Percentiles rank a stretch among this genome's conserved stretches.
phyloP scores from a whole-genome alignment of 2,888 invertebrate genomes.

The Caenorhabditis wallacei region DNA sequence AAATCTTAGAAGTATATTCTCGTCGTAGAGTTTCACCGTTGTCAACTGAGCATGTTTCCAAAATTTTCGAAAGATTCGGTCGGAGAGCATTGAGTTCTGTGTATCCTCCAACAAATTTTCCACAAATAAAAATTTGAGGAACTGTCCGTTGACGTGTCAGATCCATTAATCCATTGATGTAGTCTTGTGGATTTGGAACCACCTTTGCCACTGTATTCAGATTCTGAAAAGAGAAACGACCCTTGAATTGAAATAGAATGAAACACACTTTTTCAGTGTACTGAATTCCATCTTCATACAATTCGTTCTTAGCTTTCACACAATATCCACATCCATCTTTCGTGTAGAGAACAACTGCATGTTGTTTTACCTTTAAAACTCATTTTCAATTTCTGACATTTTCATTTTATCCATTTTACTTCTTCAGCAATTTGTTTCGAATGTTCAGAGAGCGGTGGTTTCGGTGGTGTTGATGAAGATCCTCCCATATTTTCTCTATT shows the following conservation, averaged over 20 bases:
- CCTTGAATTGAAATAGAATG: background rate
- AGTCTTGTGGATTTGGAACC: constrained; percentile 59
- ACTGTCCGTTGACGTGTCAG: constrained; percentile 75
- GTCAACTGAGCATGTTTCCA: constrained; percentile 69
- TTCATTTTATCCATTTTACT: constrained; percentile 14
- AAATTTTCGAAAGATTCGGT: constrained; percentile 60
- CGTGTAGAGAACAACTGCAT: constrained; percentile 79
- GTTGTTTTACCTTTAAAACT: constrained; percentile 53
- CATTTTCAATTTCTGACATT: background rate
- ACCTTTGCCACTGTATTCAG: constrained; percentile 63
- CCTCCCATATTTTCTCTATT: constrained; percentile 50
- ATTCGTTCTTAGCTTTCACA: constrained; percentile 77
- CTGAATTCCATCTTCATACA: constrained; percentile 74
- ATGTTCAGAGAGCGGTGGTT: constrained; percentile 54
- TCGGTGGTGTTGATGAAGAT: constrained; percentile 51
- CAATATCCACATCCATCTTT: constrained; percentile 81
- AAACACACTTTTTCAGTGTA: constrained; percentile 73
- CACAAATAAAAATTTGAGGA: constrained; percentile 82
- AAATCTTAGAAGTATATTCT: constrained; percentile 45
- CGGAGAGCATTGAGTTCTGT: constrained; percentile 67
- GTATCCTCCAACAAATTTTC: constrained; percentile 75
- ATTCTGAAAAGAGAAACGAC: constrained; percentile 55
- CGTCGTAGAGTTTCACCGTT: constrained; percentile 61
- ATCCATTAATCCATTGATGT: constrained; percentile 68
- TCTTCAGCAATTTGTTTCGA: constrained; percentile 63